Conservation (phyloP, 2,113 vertebrate genomes). For the Catharus fuscescens region DNA sequence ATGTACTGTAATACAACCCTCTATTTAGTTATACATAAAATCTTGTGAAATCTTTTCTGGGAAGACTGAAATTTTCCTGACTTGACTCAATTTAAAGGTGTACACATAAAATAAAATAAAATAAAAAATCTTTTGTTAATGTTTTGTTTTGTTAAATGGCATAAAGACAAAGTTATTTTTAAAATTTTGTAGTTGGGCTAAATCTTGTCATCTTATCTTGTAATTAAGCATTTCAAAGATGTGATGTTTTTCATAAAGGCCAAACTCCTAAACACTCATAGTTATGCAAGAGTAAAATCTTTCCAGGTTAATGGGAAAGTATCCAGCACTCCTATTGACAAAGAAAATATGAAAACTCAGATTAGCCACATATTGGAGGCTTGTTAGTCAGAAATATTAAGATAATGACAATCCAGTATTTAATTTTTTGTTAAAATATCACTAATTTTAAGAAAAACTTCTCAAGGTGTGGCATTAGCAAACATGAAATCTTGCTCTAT, state of each 20-base stretch:
- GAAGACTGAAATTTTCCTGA: neutral
- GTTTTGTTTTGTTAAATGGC: neutral
- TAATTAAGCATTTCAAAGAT: neutral
- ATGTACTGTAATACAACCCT: neutral
- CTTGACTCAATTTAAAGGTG: neutral
- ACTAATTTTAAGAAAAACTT: neutral
- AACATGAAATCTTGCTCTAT: neutral
- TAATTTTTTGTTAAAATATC: neutral
- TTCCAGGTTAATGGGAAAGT: neutral
- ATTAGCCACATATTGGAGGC: neutral
- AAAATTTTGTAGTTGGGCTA: neutral
- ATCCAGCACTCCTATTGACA: neutral
- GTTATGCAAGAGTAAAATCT: neutral
- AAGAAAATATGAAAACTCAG: neutral
- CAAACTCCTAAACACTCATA: neutral
- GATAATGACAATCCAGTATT: neutral
- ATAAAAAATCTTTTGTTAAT: too few relatives aligned
- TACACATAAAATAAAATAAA: neutral
- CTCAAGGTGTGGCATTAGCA: neutral
- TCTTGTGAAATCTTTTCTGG: neutral
- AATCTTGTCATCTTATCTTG: neutral
- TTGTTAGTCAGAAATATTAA: neutral
- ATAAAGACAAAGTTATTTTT: neutral
- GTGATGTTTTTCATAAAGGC: neutral
- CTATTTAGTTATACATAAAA: neutral